Conservation (phyloP, 2,888 invertebrate species). For the Orthosia gothica region DNA sequence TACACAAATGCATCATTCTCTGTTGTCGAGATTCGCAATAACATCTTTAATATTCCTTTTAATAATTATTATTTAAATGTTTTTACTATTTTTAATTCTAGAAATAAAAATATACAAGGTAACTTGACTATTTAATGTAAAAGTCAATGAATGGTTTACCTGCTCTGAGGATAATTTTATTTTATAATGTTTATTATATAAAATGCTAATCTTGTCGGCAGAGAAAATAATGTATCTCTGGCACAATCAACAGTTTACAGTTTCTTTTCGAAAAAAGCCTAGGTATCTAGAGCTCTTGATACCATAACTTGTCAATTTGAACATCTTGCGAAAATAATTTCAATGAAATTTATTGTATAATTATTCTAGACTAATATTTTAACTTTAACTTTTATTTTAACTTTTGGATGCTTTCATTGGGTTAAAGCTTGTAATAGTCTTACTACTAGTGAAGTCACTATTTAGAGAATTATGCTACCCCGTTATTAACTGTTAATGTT, state of each 20-base stretch:
- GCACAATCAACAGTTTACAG: constrained; percentile 30
- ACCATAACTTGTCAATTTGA: constrained; percentile 32
- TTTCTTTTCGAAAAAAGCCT: constrained; percentile 31
- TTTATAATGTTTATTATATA: constrained; percentile 57
- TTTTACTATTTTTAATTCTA: constrained; percentile 63
- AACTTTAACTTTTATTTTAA: constrained; percentile 22
- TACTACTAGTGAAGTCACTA: constrained; percentile 59
- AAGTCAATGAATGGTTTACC: constrained; percentile 35
- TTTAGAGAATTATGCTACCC: constrained; percentile 55
- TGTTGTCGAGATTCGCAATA: constrained; percentile 64
- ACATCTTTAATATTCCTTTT: constrained; percentile 57
- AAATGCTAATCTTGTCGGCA: constrained; percentile 56
- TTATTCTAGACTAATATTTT: constrained; percentile 37
- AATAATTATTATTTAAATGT: constrained; percentile 62
- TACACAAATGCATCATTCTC: constrained; percentile 52
- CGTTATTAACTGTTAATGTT: constrained; percentile 51
- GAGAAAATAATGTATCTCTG: constrained; percentile 45
- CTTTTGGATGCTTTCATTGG: constrained; percentile 60
- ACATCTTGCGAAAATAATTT: constrained; percentile 35
- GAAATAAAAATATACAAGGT: constrained; percentile 57
- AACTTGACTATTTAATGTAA: constrained; percentile 43
- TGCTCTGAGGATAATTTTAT: constrained; percentile 45
- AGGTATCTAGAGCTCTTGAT: constrained; percentile 35
- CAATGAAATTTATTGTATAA: constrained; percentile 49
- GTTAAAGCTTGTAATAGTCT: constrained; percentile 55